These are phyloP conservation scores for Drosophila setosimentum DNA, from an alignment of 2,888 invertebrate genomes.

Conservation along the genomic window DNA sequence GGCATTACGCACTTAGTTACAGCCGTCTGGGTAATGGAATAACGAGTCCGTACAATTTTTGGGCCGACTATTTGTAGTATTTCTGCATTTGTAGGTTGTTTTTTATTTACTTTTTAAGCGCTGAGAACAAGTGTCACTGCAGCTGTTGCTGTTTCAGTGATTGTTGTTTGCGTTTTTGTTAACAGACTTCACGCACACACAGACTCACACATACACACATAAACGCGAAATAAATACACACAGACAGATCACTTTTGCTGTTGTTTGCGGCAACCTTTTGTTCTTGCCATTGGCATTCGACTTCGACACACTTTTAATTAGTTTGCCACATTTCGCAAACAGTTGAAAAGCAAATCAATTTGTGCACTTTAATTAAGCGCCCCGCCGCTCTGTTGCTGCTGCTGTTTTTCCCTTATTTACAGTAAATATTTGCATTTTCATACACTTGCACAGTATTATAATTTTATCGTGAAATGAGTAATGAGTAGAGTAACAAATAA, in stretches of 20 bases:
- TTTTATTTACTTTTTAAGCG: background rate
- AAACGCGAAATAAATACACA: slow-evolving; percentile 1
- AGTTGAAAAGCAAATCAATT: slow-evolving; percentile 74
- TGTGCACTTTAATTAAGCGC: slow-evolving; percentile 64
- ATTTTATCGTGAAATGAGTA: background rate
- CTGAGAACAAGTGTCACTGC: slow-evolving; percentile 62
- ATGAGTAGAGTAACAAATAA: background rate
- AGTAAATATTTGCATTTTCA: slow-evolving; percentile 62
- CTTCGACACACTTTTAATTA: slow-evolving; percentile 76
- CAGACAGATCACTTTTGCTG: slow-evolving; percentile 8
- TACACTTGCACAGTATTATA: background rate
- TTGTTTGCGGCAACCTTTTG: slow-evolving; percentile 64
- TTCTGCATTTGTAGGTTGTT: background rate
- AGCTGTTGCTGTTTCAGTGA: slow-evolving; percentile 18
- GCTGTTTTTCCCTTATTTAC: slow-evolving; percentile 30
- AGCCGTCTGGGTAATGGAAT: background rate
- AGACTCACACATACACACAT: slow-evolving; percentile 3
- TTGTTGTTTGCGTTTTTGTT: slow-evolving; percentile 46
- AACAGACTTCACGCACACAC: slow-evolving; percentile 44
- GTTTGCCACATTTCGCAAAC: slow-evolving; percentile 78
- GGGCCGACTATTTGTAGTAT: too few species aligned
- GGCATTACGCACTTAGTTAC: too few species aligned
- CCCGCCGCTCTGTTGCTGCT: background rate
- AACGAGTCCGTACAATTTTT: background rate
- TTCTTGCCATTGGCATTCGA: slow-evolving; percentile 78